phyloP scores from a whole-genome alignment of 2,113 vertebrate genomes.

The Brachypodius melanocephalos region DNA sequence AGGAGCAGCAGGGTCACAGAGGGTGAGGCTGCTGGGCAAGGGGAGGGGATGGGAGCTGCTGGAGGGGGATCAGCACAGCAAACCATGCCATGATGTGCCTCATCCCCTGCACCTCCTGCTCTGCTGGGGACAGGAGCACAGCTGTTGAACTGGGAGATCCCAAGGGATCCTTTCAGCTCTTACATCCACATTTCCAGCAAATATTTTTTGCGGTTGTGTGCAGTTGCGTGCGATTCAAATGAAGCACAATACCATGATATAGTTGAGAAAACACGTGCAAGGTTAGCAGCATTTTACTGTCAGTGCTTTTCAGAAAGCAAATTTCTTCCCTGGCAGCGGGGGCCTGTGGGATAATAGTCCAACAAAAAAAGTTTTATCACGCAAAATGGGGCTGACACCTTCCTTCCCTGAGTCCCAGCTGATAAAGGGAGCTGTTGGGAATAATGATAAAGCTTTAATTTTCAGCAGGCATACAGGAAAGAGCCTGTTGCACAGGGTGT shows the following conservation, averaged over 20 bases:
- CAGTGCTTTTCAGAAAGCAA: background rate
- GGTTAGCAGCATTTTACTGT: background rate
- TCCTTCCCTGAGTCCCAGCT: background rate
- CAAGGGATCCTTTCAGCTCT: background rate
- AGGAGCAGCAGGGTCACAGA: background rate
- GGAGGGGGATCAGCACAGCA: background rate
- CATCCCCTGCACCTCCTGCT: background rate
- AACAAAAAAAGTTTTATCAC: background rate
- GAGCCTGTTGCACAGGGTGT: background rate
- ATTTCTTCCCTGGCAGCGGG: background rate
- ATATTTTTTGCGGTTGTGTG: background rate
- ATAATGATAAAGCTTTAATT: background rate
- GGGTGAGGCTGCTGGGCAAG: fast-evolving
- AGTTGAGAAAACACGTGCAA: background rate
- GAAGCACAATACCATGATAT: background rate
- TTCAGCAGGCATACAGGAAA: background rate
- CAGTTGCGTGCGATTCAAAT: background rate
- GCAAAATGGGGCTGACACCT: background rate
- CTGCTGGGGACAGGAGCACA: background rate
- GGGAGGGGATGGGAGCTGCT: background rate
- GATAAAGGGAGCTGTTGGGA: background rate
- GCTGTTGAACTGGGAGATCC: background rate
- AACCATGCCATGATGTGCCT: fast-evolving
- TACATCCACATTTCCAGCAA: background rate
- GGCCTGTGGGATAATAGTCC: background rate